Conservation (phyloP, 2,113 vertebrate genomes). For the Coptodon bakossiorum region DNA sequence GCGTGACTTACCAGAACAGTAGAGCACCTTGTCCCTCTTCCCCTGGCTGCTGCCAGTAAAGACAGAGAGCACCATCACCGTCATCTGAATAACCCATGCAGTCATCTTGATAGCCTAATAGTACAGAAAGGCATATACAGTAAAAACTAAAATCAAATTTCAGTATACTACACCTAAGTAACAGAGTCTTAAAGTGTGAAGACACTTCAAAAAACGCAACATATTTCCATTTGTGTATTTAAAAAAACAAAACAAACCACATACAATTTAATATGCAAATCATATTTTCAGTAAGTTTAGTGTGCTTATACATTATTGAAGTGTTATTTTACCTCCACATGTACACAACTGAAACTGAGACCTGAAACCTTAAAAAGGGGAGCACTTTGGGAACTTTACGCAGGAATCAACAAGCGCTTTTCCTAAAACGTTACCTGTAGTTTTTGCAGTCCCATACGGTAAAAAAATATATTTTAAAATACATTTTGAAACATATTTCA, state of each 20-base stretch:
- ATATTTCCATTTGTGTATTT: background rate
- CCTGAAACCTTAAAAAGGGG: background rate
- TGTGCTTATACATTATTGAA: background rate
- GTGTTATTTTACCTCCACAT: background rate
- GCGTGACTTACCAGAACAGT: slow-evolving; percentile 64
- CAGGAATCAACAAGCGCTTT: background rate
- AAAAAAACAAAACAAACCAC: background rate
- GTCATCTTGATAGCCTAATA: slow-evolving; percentile 42
- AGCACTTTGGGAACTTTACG: background rate
- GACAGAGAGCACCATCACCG: slow-evolving; percentile 30
- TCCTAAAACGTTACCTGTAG: background rate
- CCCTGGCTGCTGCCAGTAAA: slow-evolving; percentile 13
- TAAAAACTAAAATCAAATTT: background rate
- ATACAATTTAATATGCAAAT: background rate
- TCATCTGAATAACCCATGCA: slow-evolving; percentile 35
- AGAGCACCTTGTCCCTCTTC: slow-evolving; percentile 56
- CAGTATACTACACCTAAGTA: background rate
- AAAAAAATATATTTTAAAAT: too few species aligned
- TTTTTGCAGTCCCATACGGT: background rate
- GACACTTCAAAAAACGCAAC: background rate
- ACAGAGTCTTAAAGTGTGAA: background rate
- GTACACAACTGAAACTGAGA: background rate
- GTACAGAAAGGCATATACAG: background rate
- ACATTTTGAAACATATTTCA: too few species aligned
- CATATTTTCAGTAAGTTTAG: background rate